Percentiles rank a stretch among this genome's conserved stretches.
These are phyloP conservation scores for Oreochromis mossambicus DNA, from an alignment of 2,797 vertebrate genomes.

Conservation along the genomic window DNA sequence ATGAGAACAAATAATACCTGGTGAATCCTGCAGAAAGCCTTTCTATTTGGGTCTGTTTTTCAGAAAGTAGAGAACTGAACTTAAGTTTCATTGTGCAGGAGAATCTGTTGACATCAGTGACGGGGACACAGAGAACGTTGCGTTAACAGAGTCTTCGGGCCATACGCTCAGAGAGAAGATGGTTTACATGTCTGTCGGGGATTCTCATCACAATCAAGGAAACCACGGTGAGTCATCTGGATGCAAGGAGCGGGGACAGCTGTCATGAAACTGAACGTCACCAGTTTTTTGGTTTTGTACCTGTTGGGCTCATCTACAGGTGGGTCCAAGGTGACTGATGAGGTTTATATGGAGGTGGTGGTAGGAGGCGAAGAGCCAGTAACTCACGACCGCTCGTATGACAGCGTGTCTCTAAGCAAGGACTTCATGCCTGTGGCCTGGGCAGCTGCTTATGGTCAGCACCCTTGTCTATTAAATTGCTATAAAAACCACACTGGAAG, in stretches of 20 bases:
- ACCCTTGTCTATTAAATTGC: slow-evolving; percentile 46
- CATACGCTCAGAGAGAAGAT: slow-evolving; percentile 93
- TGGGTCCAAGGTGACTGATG: slow-evolving; percentile 89
- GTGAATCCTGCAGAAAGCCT: neutral
- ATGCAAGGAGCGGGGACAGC: neutral
- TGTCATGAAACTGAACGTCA: slow-evolving; percentile 23
- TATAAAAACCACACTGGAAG: slow-evolving; percentile 40
- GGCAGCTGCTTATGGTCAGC: slow-evolving; percentile 90
- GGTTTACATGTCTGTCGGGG: slow-evolving; percentile 97
- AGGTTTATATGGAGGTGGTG: slow-evolving; percentile 95
- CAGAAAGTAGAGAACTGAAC: neutral
- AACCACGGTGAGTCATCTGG: slow-evolving; percentile 82
- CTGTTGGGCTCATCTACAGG: slow-evolving; percentile 71
- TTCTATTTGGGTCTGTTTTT: neutral
- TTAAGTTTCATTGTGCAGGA: slow-evolving; percentile 66
- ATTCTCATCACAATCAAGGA: slow-evolving; percentile 90
- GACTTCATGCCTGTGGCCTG: slow-evolving; percentile 93
- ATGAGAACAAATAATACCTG: neutral
- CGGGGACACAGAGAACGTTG: slow-evolving; percentile 87
- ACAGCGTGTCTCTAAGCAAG: slow-evolving; percentile 86
- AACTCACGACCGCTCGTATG: slow-evolving; percentile 84
- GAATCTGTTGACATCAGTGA: slow-evolving; percentile 96
- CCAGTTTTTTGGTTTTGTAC: slow-evolving; percentile 39
- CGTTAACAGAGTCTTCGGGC: slow-evolving; percentile 86
- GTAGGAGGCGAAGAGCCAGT: slow-evolving; percentile 89